A percentile compares a stretch with the other conserved stretches of the same genome.
phyloP scores from a whole-genome alignment of 2,797 vertebrate genomes.

The Mus minutoides region DNA sequence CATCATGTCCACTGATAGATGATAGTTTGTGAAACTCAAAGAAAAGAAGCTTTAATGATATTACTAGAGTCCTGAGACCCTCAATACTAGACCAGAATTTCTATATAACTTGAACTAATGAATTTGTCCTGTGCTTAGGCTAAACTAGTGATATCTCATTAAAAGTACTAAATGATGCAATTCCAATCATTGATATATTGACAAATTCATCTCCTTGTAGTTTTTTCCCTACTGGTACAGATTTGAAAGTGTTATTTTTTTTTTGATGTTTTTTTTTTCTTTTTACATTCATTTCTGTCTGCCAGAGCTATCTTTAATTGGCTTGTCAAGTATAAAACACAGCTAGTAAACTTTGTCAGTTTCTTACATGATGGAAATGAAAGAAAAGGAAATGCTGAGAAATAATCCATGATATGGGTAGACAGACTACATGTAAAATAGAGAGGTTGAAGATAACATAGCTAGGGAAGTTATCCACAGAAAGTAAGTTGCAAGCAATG shows the following conservation, averaged over 20 bases:
- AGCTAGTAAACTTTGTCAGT: background rate
- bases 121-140: background rate
- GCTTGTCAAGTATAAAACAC: background rate
- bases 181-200: background rate
- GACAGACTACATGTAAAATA: background rate
- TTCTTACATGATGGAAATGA: background rate
- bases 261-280: background rate
- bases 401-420: fast-evolving
- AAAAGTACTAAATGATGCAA: background rate
- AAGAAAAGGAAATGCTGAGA: background rate
- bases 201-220: background rate
- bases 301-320: background rate
- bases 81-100: background rate
- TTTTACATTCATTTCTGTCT: background rate
- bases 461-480: background rate
- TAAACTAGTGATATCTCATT: background rate
- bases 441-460: background rate
- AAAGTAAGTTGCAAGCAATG: background rate
- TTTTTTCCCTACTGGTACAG: background rate
- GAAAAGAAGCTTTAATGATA: background rate
- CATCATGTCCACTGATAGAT: background rate
- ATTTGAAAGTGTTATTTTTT: background rate
- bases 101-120: background rate
- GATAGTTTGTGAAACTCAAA: background rate
- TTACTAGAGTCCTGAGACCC: background rate